Evolutionary conservation across 2,888 invertebrate species (phyloP).

Genomic region (Leptogaster cylindrica): DNA sequence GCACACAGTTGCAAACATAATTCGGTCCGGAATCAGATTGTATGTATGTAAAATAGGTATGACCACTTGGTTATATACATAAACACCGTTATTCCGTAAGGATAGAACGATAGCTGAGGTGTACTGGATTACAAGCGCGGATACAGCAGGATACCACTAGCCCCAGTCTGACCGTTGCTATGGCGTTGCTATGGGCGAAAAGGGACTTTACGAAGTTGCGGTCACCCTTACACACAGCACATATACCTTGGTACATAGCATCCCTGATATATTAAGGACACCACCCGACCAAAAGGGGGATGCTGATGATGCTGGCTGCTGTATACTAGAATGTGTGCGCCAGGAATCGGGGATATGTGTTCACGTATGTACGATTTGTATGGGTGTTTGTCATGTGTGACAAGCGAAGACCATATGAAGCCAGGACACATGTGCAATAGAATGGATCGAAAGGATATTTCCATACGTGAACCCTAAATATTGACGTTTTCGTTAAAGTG

Average conservation of each 20-base stretch:
- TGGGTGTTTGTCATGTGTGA: constrained; percentile 41
- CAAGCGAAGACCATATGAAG: constrained; percentile 39
- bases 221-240: constrained; percentile 46
- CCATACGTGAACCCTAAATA: constrained; percentile 23
- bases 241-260: constrained; percentile 35
- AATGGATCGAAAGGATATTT: constrained; percentile 42
- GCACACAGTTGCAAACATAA: constrained; percentile 24
- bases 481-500: constrained; percentile 26
- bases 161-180: constrained; percentile 50
- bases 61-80: constrained; percentile 25
- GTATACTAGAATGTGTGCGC: constrained; percentile 8
- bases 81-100: neutral
- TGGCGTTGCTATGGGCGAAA: constrained; percentile 57
- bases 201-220: constrained; percentile 49
- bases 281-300: constrained; percentile 20
- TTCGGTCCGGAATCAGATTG: constrained; percentile 39
- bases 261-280: constrained; percentile 38
- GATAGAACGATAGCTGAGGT: constrained; percentile 9
- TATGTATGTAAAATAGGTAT: constrained; percentile 41
- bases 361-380: constrained; percentile 11
- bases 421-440: constrained; percentile 41
- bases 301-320: constrained; percentile 14
- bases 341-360: constrained; percentile 25
- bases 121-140: constrained; percentile 33
- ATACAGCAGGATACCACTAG: constrained; percentile 38